Conservation (phyloP, 2,888 invertebrate genomes). For the Atethmia centrago region DNA sequence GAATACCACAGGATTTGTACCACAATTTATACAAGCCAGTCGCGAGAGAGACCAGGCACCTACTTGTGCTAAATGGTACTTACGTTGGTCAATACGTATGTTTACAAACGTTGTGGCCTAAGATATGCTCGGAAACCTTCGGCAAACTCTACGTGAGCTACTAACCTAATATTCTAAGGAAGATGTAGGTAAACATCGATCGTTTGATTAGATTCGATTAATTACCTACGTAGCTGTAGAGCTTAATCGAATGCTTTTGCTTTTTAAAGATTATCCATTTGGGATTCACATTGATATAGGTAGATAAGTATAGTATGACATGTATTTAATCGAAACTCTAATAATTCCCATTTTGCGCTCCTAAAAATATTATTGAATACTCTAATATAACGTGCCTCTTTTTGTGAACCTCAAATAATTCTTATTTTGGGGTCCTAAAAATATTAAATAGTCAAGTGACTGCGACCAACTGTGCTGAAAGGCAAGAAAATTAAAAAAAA, state of each 20-base stretch:
- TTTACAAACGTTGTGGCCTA: background rate
- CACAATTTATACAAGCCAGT: slow-evolving; percentile 10
- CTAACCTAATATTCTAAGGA: background rate
- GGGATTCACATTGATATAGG: background rate
- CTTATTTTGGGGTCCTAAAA: no score
- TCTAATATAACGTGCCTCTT: no score
- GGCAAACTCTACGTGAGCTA: background rate
- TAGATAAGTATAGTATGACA: no score
- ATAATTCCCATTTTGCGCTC: no score
- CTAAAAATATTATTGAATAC: no score
- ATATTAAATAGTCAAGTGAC: no score
- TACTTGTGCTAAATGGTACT: background rate
- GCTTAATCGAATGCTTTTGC: background rate
- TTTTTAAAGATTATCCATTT: background rate
- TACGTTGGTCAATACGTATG: slow-evolving; percentile 1
- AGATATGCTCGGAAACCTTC: no score
- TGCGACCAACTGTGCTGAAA: no score
- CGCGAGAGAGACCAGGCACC: background rate
- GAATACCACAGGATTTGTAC: slow-evolving; percentile 24
- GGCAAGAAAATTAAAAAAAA: no score
- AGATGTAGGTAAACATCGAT: background rate
- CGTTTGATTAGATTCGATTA: background rate
- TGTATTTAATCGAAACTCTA: no score
- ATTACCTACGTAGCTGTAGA: background rate
- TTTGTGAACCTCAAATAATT: no score